Evolutionary conservation across 1,140 invertebrate species (phyloP).

Genomic region (Zaprionus gabonicus): DNA sequence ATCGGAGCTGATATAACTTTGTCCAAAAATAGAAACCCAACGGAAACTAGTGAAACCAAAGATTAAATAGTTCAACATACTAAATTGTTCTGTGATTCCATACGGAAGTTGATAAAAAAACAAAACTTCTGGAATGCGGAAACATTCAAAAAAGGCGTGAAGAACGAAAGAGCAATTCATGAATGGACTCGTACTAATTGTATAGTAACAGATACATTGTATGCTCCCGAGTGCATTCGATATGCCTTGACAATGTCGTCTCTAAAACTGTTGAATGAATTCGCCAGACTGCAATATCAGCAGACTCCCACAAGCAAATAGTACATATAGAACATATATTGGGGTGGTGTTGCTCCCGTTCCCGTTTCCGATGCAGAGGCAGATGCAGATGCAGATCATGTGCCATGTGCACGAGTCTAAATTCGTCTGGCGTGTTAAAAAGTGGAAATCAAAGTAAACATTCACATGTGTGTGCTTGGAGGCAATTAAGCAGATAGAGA

Average conservation of each 20-base stretch:
- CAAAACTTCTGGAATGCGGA: slow-evolving; percentile 61
- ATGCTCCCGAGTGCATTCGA: slow-evolving; percentile 37
- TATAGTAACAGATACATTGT: slow-evolving; percentile 57
- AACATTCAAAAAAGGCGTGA: slow-evolving; percentile 36
- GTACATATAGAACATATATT: not conserved
- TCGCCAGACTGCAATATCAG: slow-evolving; percentile 53
- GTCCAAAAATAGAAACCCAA: slow-evolving; percentile 28
- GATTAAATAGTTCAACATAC: slow-evolving; percentile 12
- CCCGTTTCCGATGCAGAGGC: not conserved
- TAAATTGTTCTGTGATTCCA: slow-evolving; percentile 22
- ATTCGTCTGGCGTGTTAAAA: slow-evolving; percentile 35
- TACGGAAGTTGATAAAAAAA: slow-evolving; percentile 26
- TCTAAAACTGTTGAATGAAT: slow-evolving; percentile 52
- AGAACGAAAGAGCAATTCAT: slow-evolving; percentile 50
- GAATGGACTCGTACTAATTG: slow-evolving; percentile 65
- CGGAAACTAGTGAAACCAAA: slow-evolving; percentile 22
- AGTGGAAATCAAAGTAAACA: slow-evolving; percentile 66
- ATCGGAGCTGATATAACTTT: slow-evolving; percentile 16
- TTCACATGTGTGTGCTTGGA: slow-evolving; percentile 53
- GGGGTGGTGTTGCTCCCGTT: not conserved
- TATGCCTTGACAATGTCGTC: slow-evolving; percentile 53
- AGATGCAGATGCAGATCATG: slow-evolving; percentile 42
- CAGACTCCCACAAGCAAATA: slow-evolving; percentile 27
- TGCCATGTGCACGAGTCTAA: slow-evolving; percentile 34
- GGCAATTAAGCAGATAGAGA: slow-evolving; percentile 46